phyloP scores from a whole-genome alignment of 2,797 vertebrate species.

The Coendou prehensilis region DNA sequence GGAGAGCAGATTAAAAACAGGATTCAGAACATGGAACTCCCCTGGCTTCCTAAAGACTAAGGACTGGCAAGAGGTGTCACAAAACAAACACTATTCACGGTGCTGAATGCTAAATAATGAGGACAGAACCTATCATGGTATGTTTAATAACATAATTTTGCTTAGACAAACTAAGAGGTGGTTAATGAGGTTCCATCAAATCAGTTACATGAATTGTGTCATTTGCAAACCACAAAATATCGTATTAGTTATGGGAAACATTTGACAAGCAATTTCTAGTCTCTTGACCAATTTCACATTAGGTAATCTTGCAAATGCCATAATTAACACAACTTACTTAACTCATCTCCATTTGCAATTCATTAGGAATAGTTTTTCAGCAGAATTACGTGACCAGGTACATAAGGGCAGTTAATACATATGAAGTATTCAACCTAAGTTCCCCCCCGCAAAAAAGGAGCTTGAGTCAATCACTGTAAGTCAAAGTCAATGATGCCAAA shows the following conservation, averaged over 20 bases:
- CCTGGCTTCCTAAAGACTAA: slow-evolving; percentile 72
- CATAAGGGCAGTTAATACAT: slow-evolving; percentile 10
- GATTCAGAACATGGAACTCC: background rate
- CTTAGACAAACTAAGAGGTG: slow-evolving; percentile 66
- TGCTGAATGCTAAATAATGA: slow-evolving; percentile 60
- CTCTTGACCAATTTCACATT: slow-evolving; percentile 73
- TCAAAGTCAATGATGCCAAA: slow-evolving; percentile 42
- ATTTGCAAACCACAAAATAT: slow-evolving; percentile 72
- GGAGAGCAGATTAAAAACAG: slow-evolving; percentile 35
- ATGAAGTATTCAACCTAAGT: slow-evolving; percentile 16
- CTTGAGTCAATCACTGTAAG: background rate
- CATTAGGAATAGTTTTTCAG: slow-evolving; percentile 67
- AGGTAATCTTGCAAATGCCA: slow-evolving; percentile 77
- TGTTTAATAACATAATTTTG: slow-evolving; percentile 79
- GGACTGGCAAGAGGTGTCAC: slow-evolving; percentile 65
- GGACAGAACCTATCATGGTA: slow-evolving; percentile 59
- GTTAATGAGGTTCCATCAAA: slow-evolving; percentile 76
- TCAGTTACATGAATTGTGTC: slow-evolving; percentile 75
- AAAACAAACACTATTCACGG: slow-evolving; percentile 63
- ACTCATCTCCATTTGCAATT: slow-evolving; percentile 67
- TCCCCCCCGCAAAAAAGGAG: background rate
- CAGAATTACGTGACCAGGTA: slow-evolving; percentile 58
- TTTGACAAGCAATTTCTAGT: slow-evolving; percentile 77
- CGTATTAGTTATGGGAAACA: slow-evolving; percentile 76
- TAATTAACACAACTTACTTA: slow-evolving; percentile 79